These are phyloP conservation scores for Gnathonemus echidnorhynchus DNA, from an alignment of 2,113 vertebrate species.

Conservation along the genomic window DNA sequence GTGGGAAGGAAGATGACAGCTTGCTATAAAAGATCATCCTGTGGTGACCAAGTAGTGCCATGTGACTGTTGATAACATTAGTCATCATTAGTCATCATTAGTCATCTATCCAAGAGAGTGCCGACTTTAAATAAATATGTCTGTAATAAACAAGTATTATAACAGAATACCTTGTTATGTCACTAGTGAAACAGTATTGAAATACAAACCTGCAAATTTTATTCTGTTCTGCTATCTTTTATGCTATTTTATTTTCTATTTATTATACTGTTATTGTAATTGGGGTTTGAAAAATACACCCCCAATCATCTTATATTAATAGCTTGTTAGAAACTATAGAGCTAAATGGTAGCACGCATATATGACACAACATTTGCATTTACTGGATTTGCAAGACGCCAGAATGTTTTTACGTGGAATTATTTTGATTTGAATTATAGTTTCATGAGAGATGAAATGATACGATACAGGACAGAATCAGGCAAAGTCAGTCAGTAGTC, in stretches of 20 bases:
- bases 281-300: not conserved
- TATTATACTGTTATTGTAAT: not conserved
- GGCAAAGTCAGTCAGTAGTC: not conserved
- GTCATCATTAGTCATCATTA: conserved; percentile 11
- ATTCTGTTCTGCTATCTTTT: not conserved
- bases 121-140: conserved; percentile 6
- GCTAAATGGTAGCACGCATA: not conserved
- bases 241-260: not conserved
- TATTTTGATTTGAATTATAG: not conserved
- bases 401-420: not conserved
- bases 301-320: not conserved
- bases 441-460: not conserved
- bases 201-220: not conserved
- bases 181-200: not conserved
- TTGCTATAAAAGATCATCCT: conserved; percentile 12
- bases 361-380: not conserved
- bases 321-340: not conserved
- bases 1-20: not conserved
- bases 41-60: conserved; percentile 10
- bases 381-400: not conserved
- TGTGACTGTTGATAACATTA: conserved; percentile 2
- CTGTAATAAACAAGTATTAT: conserved; percentile 2
- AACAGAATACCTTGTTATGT: not conserved
- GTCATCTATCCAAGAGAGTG: not conserved
- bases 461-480: not conserved